A percentile compares a stretch with the other conserved stretches of the same genome.
phyloP scores from a whole-genome alignment of 2,797 vertebrate species.

The Micrastur ruficollis region DNA sequence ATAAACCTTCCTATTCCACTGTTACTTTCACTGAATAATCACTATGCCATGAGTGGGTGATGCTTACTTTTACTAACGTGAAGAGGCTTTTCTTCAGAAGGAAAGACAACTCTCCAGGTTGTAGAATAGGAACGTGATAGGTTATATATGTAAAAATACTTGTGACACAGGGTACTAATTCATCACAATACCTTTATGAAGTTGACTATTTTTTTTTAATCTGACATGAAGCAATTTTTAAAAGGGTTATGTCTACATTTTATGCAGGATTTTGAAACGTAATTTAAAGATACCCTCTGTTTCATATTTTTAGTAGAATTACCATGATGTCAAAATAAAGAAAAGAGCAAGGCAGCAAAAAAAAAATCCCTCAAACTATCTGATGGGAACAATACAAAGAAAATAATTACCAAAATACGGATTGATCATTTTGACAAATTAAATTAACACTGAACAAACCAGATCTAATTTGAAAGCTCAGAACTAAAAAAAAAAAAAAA shows the following conservation, averaged over 20 bases:
- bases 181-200: background rate
- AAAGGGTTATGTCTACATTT: background rate
- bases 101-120: background rate
- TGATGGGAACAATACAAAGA: background rate
- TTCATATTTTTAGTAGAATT: background rate
- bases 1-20: constrained; percentile 3
- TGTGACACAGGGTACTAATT: background rate
- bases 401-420: background rate
- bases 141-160: background rate
- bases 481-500: background rate
- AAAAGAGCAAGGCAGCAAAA: background rate
- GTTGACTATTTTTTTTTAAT: background rate
- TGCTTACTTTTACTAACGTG: background rate
- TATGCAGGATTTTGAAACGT: background rate
- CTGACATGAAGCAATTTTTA: background rate
- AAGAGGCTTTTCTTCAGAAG: background rate
- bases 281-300: background rate
- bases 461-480: background rate
- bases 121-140: background rate
- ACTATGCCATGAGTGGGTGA: background rate
- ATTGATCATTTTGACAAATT: background rate
- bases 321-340: background rate
- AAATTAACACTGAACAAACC: background rate
- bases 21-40: background rate
- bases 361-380: background rate